Conservation (phyloP, 2,888 invertebrate genomes). For the Coelinius sp. region DNA sequence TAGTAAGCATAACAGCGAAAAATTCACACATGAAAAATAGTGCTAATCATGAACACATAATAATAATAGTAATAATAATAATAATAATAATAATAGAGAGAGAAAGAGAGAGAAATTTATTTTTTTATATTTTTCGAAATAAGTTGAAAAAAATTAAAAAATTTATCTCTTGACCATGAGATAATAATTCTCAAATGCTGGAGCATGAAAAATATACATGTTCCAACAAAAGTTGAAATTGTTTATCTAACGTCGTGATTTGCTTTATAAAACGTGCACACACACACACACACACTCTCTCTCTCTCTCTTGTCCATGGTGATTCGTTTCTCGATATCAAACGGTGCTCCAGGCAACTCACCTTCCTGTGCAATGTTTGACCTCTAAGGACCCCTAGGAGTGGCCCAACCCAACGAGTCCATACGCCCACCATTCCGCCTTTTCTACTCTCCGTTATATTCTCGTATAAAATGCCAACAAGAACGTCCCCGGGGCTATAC, state of each 20-base stretch:
- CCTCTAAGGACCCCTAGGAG: constrained; percentile 65
- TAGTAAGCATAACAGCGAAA: too few relatives aligned
- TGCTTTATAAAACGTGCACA: constrained; percentile 34
- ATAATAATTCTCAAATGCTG: not conserved
- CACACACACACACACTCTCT: too few relatives aligned
- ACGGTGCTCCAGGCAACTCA: constrained; percentile 66
- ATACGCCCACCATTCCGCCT: constrained; percentile 58
- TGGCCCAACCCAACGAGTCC: constrained; percentile 64
- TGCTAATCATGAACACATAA: too few relatives aligned
- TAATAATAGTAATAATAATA: too few relatives aligned
- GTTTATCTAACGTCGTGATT: constrained; percentile 29
- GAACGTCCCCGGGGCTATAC: constrained; percentile 23
- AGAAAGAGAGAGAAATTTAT: too few relatives aligned
- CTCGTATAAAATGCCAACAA: constrained; percentile 29
- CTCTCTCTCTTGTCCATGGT: constrained; percentile 51
- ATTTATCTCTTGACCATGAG: too few relatives aligned
- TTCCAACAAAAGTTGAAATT: constrained; percentile 20
- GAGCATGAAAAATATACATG: not conserved
- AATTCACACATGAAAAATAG: too few relatives aligned
- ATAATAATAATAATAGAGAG: too few relatives aligned
- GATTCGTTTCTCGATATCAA: constrained; percentile 68
- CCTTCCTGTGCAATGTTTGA: constrained; percentile 63
- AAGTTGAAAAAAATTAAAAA: not conserved
- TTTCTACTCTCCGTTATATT: constrained; percentile 43
- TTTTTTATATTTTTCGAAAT: not conserved